These are phyloP conservation scores for Siniperca scherzeri DNA, from an alignment of 2,797 vertebrate genomes.

Conservation along the genomic window DNA sequence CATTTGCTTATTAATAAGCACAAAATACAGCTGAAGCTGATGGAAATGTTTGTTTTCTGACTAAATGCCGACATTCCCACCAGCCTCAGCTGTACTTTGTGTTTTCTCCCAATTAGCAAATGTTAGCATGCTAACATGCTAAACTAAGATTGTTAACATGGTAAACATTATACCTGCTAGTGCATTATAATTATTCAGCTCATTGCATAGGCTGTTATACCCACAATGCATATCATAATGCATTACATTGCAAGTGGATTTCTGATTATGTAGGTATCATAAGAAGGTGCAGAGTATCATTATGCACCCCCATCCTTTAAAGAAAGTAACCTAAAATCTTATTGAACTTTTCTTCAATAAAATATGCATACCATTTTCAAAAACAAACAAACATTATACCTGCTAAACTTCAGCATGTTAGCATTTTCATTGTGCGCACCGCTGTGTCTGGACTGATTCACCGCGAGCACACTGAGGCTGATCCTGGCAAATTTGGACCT, in stretches of 20 bases:
- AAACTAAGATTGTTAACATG: too few species aligned
- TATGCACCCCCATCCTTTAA: background rate
- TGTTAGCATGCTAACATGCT: too few species aligned
- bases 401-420: too few species aligned
- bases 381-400: too few species aligned
- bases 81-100: too few species aligned
- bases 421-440: too few species aligned
- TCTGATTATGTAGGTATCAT: background rate
- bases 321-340: background rate
- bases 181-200: background rate
- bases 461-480: background rate
- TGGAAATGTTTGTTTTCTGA: too few species aligned
- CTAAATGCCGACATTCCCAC: too few species aligned
- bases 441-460: constrained; percentile 6
- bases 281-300: background rate
- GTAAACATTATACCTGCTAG: too few species aligned
- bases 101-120: too few species aligned
- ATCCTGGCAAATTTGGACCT: too few species aligned
- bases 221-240: background rate
- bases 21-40: background rate
- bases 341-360: too few species aligned
- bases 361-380: background rate
- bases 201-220: background rate
- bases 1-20: background rate
- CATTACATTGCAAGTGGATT: constrained; percentile 4